These are phyloP conservation scores for Blomia tropicalis DNA, from an alignment of 2,888 invertebrate genomes.

Conservation along the genomic window DNA sequence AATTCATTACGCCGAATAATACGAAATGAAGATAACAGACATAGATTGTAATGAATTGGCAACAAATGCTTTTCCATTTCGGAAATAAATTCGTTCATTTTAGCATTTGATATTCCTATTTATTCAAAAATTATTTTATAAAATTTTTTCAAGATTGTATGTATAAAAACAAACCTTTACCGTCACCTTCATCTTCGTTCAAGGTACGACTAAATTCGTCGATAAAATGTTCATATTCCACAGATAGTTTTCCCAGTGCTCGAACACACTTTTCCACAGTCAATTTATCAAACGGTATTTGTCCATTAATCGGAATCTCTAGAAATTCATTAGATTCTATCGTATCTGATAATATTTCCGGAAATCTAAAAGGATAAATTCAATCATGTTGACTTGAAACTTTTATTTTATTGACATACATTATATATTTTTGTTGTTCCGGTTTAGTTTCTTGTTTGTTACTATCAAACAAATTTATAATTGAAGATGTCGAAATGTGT, in stretches of 20 bases:
- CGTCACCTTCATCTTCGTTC: constrained; percentile 45
- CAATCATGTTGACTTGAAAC: too few relatives aligned
- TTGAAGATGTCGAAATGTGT: too few relatives aligned
- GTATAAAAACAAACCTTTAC: constrained; percentile 31
- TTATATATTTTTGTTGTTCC: neutral
- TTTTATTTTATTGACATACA: too few relatives aligned
- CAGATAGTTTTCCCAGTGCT: constrained; percentile 61
- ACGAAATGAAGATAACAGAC: neutral
- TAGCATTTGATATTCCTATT: constrained; percentile 17
- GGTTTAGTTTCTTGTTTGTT: neutral
- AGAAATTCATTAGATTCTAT: constrained; percentile 57
- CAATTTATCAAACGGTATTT: constrained; percentile 52
- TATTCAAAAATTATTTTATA: constrained; percentile 1
- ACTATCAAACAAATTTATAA: too few relatives aligned
- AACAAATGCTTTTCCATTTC: constrained; percentile 20
- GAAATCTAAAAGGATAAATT: constrained; percentile 36
- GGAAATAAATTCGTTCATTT: constrained; percentile 15
- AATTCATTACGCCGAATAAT: constrained; percentile 12
- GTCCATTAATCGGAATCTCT: constrained; percentile 52
- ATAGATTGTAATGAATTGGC: constrained; percentile 11
- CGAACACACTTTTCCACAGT: constrained; percentile 68
- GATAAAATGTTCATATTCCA: constrained; percentile 62
- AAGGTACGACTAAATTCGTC: constrained; percentile 40
- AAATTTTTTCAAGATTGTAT: neutral
- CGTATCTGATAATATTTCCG: constrained; percentile 49